Evolutionary conservation across 2,888 invertebrate species (phyloP), one percentile per base, ranked within the genome.

Genomic region (Xestia c-nigrum): DNA sequence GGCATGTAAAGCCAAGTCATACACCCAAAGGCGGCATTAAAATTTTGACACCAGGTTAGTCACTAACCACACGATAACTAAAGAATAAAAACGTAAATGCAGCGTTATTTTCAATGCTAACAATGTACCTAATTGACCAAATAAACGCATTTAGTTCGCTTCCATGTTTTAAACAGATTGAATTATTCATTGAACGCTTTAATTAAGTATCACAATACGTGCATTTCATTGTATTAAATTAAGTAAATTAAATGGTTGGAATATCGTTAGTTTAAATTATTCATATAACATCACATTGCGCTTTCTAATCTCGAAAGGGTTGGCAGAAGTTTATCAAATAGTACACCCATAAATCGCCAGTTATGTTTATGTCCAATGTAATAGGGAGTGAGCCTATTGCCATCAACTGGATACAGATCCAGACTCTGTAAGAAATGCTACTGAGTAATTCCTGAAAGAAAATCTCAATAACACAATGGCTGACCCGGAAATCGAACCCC

Each of bases 191-290:
- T 61, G 38, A 19, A 46, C 2, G 16, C 66, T 55, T 64, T 59
- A 63, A 82, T 82, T 74, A 7, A 14, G n/a, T 43, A 67, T 72
- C 74, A 82, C 61, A 64, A 16, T 65, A 63, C 63, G 74, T 47
- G 57, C 40, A 40, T 16, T n/a, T 5, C 24, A 31, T 52, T 46
- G 5, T 31, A 38, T 38, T 63, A 63, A 16, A 46, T 24, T 16
- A 24, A 24, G 69, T 46, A 40, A 40, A 14, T 55, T 40, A 21
- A 78, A 82, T 38, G 7, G 31, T 66, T 57, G 19, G 3, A n/a
- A 38, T 21, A 52, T 57, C 14, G 65, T 74, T 59, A 31, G 6
- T 57, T 57, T 57, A 14, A 6, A 16, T 16, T 16, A 57, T 7
- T 57, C 5, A 57, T 5, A 24, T 6, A 14, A 57, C 24, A 57